These are phyloP conservation scores for Lasiommata megera DNA, from an alignment of 2,888 invertebrate species.

Conservation along the genomic window DNA sequence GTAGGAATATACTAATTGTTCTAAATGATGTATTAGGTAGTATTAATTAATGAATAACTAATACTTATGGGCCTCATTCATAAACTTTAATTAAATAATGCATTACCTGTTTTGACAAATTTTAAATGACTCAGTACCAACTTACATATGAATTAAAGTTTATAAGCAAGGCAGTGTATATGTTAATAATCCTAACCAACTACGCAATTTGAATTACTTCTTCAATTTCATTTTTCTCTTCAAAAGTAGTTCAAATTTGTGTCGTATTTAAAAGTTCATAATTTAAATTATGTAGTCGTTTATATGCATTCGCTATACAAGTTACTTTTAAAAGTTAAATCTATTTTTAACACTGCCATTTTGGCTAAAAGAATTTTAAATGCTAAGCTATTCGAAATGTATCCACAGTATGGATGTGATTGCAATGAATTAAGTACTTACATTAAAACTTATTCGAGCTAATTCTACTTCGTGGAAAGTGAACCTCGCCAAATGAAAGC, in stretches of 20 bases:
- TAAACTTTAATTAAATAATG: neutral
- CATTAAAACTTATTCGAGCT: neutral
- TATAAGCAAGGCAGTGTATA: too few species aligned
- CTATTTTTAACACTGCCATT: constrained; percentile 2
- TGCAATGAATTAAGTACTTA: neutral
- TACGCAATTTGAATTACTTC: neutral
- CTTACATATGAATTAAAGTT: too few species aligned
- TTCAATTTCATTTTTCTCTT: neutral
- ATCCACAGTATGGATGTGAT: neutral
- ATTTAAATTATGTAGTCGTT: neutral
- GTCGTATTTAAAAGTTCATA: neutral
- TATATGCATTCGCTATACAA: neutral
- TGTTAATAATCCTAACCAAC: neutral
- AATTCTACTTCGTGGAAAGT: constrained; percentile 4
- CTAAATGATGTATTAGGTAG: neutral
- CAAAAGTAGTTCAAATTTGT: neutral
- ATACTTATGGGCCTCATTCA: too few species aligned
- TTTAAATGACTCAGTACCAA: too few species aligned
- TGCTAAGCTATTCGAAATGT: constrained; percentile 4
- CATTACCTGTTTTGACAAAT: too few species aligned
- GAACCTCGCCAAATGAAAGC: constrained; percentile 10
- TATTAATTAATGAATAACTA: too few species aligned
- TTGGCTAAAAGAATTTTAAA: neutral
- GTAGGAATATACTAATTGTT: neutral
- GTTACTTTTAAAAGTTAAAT: neutral